Conservation (phyloP, 2,113 vertebrate genomes). For the Mormyrus lacerda region DNA sequence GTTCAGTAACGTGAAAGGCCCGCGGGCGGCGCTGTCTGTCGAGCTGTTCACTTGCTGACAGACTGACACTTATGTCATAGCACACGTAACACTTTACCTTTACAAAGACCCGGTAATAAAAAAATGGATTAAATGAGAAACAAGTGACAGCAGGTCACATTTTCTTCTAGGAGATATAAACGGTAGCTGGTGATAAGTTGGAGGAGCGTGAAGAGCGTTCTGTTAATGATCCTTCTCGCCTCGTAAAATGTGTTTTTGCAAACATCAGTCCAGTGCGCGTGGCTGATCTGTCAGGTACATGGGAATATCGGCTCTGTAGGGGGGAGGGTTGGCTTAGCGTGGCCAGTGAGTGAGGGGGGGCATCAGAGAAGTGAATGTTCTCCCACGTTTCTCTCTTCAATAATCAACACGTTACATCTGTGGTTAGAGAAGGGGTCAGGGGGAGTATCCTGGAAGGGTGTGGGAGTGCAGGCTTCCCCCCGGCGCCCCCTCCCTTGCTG, state of each 20-base stretch:
- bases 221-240: not conserved
- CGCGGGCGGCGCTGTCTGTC: not conserved
- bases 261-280: not conserved
- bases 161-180: not conserved
- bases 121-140: not conserved
- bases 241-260: not conserved
- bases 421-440: too few species aligned
- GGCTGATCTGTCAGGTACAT: conserved; percentile 5
- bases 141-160: not conserved
- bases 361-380: not conserved
- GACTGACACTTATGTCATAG: not conserved
- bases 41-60: not conserved
- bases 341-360: not conserved
- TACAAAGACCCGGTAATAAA: not conserved
- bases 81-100: conserved; percentile 10
- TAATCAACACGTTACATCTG: not conserved
- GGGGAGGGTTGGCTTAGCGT: not conserved
- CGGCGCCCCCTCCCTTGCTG: not conserved
- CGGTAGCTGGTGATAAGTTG: not conserved
- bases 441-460: not conserved
- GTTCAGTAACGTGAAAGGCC: not conserved
- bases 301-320: not conserved
- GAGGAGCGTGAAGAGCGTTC: not conserved
- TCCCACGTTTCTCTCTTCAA: not conserved
- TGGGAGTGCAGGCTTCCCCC: not conserved